These are phyloP conservation scores for Xanthorhoe designata DNA, from an alignment of 2,888 invertebrate species.

Conservation along the genomic window DNA sequence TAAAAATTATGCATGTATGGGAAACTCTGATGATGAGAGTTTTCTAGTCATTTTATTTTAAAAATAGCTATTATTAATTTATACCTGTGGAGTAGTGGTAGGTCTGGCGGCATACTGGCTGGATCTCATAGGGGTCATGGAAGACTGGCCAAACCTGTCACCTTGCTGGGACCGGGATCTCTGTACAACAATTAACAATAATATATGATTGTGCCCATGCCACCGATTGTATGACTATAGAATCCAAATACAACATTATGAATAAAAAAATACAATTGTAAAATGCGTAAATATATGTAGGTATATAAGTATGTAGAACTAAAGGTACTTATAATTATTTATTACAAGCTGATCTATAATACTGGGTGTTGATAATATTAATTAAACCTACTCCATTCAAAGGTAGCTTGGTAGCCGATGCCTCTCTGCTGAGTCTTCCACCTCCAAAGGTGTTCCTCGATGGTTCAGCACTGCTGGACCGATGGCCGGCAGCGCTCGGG, in stretches of 20 bases:
- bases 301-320: too few species aligned
- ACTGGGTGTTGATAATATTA: too few species aligned
- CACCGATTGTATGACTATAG: too few species aligned
- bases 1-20: too few species aligned
- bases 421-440: slow-evolving; percentile 66
- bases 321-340: too few species aligned
- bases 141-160: slow-evolving; percentile 62
- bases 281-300: too few species aligned
- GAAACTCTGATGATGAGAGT: too few species aligned
- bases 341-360: too few species aligned
- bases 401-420: slow-evolving; percentile 71
- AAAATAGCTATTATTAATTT: background rate
- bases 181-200: slow-evolving; percentile 47
- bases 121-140: slow-evolving; percentile 65
- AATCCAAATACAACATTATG: too few species aligned
- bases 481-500: slow-evolving; percentile 62
- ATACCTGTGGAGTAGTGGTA: slow-evolving; percentile 68
- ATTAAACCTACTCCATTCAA: slow-evolving; percentile 60
- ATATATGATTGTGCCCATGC: too few species aligned
- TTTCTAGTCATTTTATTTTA: too few species aligned
- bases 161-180: slow-evolving; percentile 72
- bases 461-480: slow-evolving; percentile 77
- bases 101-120: slow-evolving; percentile 59
- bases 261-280: too few species aligned
- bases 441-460: slow-evolving; percentile 63